Evolutionary conservation across 2,888 invertebrate genomes (phyloP), one percentile per base, ranked within the genome.

Genomic region (Lypha dubia): DNA sequence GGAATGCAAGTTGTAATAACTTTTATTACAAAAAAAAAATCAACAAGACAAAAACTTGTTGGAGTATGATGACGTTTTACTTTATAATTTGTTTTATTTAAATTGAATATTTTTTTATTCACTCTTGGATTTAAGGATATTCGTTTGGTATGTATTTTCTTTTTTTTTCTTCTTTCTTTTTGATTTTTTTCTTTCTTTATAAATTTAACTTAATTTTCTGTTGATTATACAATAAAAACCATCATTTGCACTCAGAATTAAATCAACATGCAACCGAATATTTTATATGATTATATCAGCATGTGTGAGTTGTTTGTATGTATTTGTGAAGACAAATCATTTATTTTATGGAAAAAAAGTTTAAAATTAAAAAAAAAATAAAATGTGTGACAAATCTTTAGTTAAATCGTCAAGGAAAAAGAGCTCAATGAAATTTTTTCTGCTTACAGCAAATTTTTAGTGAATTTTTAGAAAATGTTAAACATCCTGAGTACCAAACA

Each of bases 161-260:
- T 63, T 15, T 75, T 63, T 13, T 70, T 58, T 7, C 32, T 11
- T 15, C 20, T 58, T 68, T 77, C 51, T 53, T 75, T 46, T 49
- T 46, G n/a, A n/a, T 41, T 11, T 15, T 24, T 58, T 68, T 77
- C 51, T 53, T 75, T 46, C 58, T 46, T 67, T 58, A 49, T 67
- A 67, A 84, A 79, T 77, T 80, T 70, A 65, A 83, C 67, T 77
- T 74, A 86, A 83, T 84, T 86, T 84, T 83, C 68, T 79, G 70
- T 73, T 65, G 44, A 75, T 84, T 79, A 70, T 51, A 79, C 35
- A 70, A 71, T 63, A 76, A 70, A 81, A 62, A 35, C 4, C 28
- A 46, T 24, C 46, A 60, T 35, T 68, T 68, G 13, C 44, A 75
- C 65, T 65, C 41, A 28, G 38, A 56, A 24, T 63, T 51, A 49